Evolutionary conservation across 2,888 invertebrate species (phyloP).

Genomic region (Gortyna flavago): DNA sequence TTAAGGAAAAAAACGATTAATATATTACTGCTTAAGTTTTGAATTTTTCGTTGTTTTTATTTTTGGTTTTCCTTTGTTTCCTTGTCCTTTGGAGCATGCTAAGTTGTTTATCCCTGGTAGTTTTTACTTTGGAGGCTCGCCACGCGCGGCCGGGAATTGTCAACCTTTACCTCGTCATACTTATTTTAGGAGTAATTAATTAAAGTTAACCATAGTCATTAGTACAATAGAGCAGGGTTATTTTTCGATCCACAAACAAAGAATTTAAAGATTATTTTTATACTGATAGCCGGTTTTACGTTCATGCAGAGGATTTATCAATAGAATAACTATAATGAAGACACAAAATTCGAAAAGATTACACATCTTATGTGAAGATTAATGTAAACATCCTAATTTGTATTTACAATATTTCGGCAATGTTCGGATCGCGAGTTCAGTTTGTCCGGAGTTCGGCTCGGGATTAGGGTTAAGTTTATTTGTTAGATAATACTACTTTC

Average conservation of each 20-base stretch:
- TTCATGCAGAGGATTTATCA: slow-evolving; percentile 86
- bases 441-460: slow-evolving; percentile 80
- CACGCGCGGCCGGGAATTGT: slow-evolving; percentile 82
- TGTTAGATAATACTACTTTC: slow-evolving; percentile 86
- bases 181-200: slow-evolving; percentile 90
- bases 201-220: slow-evolving; percentile 89
- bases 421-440: slow-evolving; percentile 83
- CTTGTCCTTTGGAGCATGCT: slow-evolving; percentile 80
- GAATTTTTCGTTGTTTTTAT: slow-evolving; percentile 88
- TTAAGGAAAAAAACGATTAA: slow-evolving; percentile 90
- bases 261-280: slow-evolving; percentile 89
- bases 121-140: slow-evolving; percentile 78
- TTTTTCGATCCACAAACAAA: slow-evolving; percentile 90
- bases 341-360: slow-evolving; percentile 84
- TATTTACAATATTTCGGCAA: slow-evolving; percentile 84
- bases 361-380: slow-evolving; percentile 84
- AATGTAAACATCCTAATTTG: slow-evolving; percentile 86
- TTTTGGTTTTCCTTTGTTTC: slow-evolving; percentile 79
- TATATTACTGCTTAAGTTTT: slow-evolving; percentile 90
- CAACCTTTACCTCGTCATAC: slow-evolving; percentile 89
- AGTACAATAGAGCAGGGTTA: slow-evolving; percentile 90
- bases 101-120: slow-evolving; percentile 75
- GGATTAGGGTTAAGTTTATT: slow-evolving; percentile 89
- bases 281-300: slow-evolving; percentile 89
- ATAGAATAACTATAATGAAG: slow-evolving; percentile 82